Evolutionary conservation across 2,888 invertebrate species (phyloP).

Genomic region (Xylophagus ater): DNA sequence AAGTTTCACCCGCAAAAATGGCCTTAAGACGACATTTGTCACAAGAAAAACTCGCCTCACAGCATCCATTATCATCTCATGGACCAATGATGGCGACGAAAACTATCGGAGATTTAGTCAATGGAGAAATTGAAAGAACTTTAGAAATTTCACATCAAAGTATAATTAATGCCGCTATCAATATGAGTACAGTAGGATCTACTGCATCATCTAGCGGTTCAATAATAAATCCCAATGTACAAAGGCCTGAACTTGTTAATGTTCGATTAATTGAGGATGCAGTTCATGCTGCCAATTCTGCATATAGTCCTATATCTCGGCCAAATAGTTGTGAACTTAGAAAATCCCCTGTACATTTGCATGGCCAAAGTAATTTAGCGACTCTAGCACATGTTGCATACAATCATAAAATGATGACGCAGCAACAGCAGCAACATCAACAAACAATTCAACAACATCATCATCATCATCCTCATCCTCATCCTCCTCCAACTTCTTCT

Average conservation of each 20-base stretch:
- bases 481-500: conserved; percentile 3
- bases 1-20: conserved; percentile 82
- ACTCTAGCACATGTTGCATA: conserved; percentile 38
- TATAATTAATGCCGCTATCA: conserved; percentile 77
- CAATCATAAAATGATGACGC: conserved; percentile 29
- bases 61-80: conserved; percentile 33
- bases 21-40: conserved; percentile 76
- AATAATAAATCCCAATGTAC: conserved; percentile 46
- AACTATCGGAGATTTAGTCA: conserved; percentile 80
- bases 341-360: conserved; percentile 22
- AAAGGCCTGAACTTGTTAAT: conserved; percentile 48
- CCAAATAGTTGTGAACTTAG: conserved; percentile 43
- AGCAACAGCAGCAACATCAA: conserved; percentile 18
- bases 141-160: conserved; percentile 81
- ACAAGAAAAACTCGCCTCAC: conserved; percentile 66
- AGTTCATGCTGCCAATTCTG: conserved; percentile 12
- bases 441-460: conserved; percentile 23
- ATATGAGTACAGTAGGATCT: conserved; percentile 58
- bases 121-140: conserved; percentile 79
- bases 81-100: conserved; percentile 47
- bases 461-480: conserved; percentile 19
- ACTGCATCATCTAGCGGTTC: conserved; percentile 36
- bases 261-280: conserved; percentile 40
- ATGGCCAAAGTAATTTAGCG: conserved; percentile 28
- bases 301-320: conserved; percentile 42